Evolutionary conservation across 37 sponge, comb jelly and placozoan genomes (phyloP).

Genomic region (Ianthella basta): DNA sequence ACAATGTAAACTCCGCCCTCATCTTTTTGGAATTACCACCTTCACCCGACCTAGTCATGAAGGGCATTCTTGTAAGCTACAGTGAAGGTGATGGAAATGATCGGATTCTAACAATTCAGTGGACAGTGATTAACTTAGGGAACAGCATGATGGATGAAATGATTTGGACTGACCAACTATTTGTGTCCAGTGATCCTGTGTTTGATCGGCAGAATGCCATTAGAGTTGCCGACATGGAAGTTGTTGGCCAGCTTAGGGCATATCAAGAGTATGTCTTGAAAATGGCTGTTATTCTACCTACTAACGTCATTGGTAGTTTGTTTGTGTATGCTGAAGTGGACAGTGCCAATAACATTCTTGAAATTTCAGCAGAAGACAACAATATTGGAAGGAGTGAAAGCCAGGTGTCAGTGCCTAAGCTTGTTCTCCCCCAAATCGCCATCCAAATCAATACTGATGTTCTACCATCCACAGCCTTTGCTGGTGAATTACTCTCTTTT

Average conservation of each 20-base stretch:
- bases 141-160: conserved; percentile 1
- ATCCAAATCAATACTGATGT: neutral
- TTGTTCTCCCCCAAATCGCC: conserved; percentile 1
- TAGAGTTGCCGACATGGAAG: neutral
- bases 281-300: neutral
- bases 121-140: conserved; percentile 29
- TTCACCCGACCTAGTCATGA: conserved; percentile 30
- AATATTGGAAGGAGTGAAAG: conserved; percentile 10
- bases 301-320: neutral
- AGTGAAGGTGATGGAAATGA: neutral
- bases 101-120: conserved; percentile 2
- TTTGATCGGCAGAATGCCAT: conserved; percentile 15
- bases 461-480: neutral
- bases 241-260: neutral
- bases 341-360: conserved; percentile 16
- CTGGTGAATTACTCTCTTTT: conserved; percentile 7
- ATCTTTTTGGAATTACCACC: conserved; percentile 15
- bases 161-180: conserved; percentile 28
- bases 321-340: conserved; percentile 20
- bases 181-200: neutral
- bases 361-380: conserved; percentile 39
- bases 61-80: neutral
- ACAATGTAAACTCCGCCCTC: neutral
- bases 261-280: neutral
- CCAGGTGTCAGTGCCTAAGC: neutral